Base-by-base conservation (phyloP, 2,888 invertebrate genomes). In the Limulus polyphemus region DNA sequence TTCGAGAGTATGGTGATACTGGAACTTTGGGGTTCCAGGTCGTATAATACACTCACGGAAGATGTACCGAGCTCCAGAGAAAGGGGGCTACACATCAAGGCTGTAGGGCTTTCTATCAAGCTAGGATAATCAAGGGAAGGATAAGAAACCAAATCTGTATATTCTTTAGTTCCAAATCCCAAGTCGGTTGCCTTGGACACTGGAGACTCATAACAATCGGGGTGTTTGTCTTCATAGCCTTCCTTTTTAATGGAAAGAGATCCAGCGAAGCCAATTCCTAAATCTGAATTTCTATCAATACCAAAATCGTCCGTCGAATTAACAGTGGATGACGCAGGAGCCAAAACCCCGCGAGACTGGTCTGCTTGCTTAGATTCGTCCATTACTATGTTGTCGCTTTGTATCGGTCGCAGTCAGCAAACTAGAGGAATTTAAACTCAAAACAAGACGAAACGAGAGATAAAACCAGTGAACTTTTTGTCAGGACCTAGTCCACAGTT, bases 21-120 rank as follows among this genome's bases (percentile, higher is more conserved):
- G 32, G 54, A 17, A 54, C 54, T 54, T 54, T 54, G n/a, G n/a
- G n/a, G n/a, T n/a, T n/a, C n/a, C 54, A 32, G 54, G 54, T 32
- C 32, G 11, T 54, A 16, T 4, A 54, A 12, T 5, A 17, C 16
- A 13, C 54, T 32, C n/a, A 54, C 32, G 7, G 32, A 17, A 32
- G 54, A 12, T 3, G 54, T 16, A 4, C n/a, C 54, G 14, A 7
- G 7, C 5, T 7, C 32, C 32, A 32, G 7, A 32, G 5, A 7
- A 32, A 32, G 32, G 32, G 32, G 32, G 7, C 32, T 32, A 32
- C 32, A 32, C 7, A 32, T 7, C 7, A 32, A 3, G 32, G 32
- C 7, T 5, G 7, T 32, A 7, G 32, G 32, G 32, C 32, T 32
- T 7, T 32, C 32, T 7, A 32, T 7, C 5, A 32, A 32, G 32